Evolutionary conservation across 92 coral and sea anemone genomes (phyloP).

Genomic region (Epizoanthus scotinus): DNA sequence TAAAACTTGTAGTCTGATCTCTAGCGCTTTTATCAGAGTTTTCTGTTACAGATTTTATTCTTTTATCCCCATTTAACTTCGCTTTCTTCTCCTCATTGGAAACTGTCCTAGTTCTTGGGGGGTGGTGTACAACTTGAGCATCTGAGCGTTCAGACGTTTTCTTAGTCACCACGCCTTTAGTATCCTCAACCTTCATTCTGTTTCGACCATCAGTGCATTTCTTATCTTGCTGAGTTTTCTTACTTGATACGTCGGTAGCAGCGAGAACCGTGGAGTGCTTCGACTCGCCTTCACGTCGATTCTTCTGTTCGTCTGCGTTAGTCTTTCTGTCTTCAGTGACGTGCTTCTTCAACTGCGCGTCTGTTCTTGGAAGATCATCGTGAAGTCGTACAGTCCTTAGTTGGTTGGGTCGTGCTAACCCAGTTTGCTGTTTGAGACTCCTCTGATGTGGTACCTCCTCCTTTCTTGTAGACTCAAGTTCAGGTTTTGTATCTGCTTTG

Average conservation of each 20-base stretch:
- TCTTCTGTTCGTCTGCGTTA: background rate
- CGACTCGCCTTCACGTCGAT: background rate
- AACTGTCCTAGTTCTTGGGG: background rate
- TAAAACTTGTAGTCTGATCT: background rate
- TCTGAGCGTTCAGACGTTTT: conserved; percentile 3
- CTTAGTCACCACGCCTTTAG: background rate
- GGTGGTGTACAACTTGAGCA: background rate
- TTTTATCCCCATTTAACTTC: background rate
- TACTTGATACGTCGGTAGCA: background rate
- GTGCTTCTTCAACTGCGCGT: background rate
- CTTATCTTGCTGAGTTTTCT: background rate
- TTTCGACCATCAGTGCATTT: background rate
- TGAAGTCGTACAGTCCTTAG: background rate
- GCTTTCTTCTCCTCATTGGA: background rate
- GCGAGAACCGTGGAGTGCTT: background rate
- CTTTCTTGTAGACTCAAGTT: background rate
- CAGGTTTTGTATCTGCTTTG: background rate
- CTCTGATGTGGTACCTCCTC: too few species aligned
- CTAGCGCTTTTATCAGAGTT: background rate
- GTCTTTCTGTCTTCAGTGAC: background rate
- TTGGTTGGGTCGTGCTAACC: background rate
- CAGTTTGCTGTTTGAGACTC: background rate
- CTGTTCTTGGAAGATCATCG: background rate
- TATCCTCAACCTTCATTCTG: background rate
- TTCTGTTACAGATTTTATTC: background rate